A percentile compares a stretch with the other conserved stretches of the same genome.
Evolutionary conservation across 2,113 vertebrate species (phyloP).

Genomic region (Oenanthe melanoleuca): DNA sequence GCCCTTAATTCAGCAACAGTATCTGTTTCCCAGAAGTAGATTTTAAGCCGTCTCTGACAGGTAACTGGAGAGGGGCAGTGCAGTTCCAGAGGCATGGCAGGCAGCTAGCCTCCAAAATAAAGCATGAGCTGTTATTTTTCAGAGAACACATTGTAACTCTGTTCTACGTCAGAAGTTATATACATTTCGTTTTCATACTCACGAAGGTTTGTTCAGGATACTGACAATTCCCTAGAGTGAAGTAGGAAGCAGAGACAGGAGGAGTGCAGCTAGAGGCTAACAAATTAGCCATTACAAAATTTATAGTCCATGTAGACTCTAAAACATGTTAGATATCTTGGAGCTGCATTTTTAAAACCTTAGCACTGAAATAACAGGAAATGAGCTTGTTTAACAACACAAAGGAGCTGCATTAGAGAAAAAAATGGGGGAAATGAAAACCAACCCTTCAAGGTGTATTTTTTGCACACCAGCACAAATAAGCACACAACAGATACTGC

Average conservation of each 20-base stretch:
- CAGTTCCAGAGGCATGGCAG: background rate
- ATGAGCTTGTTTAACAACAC: background rate
- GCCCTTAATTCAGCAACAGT: slow-evolving; percentile 22
- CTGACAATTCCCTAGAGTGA: background rate
- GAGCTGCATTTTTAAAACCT: background rate
- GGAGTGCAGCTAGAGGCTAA: background rate
- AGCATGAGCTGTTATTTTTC: background rate
- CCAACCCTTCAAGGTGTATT: background rate
- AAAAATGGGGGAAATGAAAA: background rate
- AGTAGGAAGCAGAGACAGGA: background rate
- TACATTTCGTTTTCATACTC: background rate
- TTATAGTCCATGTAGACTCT: background rate
- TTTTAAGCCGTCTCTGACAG: background rate
- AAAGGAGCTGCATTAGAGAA: background rate
- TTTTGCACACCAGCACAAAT: background rate
- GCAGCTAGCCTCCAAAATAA: background rate
- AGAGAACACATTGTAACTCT: background rate
- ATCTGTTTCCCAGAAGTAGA: slow-evolving; percentile 18
- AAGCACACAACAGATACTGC: background rate
- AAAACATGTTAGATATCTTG: background rate
- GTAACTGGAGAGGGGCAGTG: background rate
- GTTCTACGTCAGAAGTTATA: background rate
- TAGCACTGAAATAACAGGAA: background rate
- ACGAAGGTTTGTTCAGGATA: background rate
- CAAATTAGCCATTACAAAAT: background rate